Percentiles rank a stretch among this genome's conserved stretches.
phyloP scores from a whole-genome alignment of 2,113 vertebrate species.

The Nerophis lumbriciformis region DNA sequence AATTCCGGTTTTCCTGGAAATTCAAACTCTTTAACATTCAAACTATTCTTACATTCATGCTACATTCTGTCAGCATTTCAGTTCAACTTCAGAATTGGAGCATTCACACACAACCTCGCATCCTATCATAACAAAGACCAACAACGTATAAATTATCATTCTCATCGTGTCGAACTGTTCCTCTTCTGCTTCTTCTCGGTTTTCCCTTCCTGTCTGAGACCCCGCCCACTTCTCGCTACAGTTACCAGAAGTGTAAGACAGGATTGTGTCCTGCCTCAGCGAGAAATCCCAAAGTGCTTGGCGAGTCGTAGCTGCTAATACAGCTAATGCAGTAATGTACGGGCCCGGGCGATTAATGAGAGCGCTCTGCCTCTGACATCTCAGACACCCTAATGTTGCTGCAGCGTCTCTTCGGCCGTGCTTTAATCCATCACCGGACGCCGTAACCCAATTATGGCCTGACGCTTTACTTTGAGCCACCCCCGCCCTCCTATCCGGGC shows the following conservation, averaged over 20 bases:
- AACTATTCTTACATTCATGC: no score
- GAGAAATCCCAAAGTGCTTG: slow-evolving; percentile 71
- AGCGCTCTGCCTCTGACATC: slow-evolving; percentile 74
- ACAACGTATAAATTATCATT: slow-evolving; percentile 10
- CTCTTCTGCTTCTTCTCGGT: slow-evolving; percentile 5
- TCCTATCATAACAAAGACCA: background rate
- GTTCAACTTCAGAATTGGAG: no score
- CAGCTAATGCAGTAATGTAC: slow-evolving; percentile 78
- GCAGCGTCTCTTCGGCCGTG: slow-evolving; percentile 71
- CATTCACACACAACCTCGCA: no score
- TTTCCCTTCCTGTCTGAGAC: slow-evolving; percentile 6
- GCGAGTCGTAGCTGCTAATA: slow-evolving; percentile 76
- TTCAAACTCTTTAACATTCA: no score
- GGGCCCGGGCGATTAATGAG: slow-evolving; percentile 76
- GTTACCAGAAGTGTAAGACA: slow-evolving; percentile 36
- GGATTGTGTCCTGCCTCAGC: slow-evolving; percentile 59
- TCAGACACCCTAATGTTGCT: slow-evolving; percentile 77
- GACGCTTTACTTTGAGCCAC: slow-evolving; percentile 70
- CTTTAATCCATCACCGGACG: slow-evolving; percentile 77
- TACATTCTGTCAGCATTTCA: no score
- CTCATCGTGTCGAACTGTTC: slow-evolving; percentile 11
- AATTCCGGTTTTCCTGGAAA: no score
- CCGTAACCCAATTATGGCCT: slow-evolving; percentile 75
- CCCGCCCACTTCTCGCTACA: slow-evolving; percentile 17
- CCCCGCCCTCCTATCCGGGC: slow-evolving; percentile 31